Base-by-base conservation (phyloP, 2,113 vertebrate species). In the Bos javanicus region DNA sequence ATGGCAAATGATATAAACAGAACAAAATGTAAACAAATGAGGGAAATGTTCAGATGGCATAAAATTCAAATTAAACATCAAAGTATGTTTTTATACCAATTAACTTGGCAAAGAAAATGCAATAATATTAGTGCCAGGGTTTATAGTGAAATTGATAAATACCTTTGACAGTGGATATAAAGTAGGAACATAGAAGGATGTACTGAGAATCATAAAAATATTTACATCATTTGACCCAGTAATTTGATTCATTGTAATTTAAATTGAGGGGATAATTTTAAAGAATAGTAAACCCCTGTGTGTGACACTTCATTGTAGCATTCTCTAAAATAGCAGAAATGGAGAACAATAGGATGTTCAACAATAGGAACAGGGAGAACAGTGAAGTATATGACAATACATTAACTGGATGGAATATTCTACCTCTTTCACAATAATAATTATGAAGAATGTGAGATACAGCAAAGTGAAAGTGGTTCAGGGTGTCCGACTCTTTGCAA, bases 231-330 rank as follows among this genome's bases (percentile, higher is more conserved):
- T 94, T 90, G n/a, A 87, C 39, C 16, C 21, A 91, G 36, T 56
- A 90, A 93, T 94, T 83, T 89, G 59, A 95, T 54, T 94, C 59
- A 54, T 13, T 91, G 46, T 92, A 89, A 81, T 74, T 94, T 82
- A 96, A 43, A 84, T 36, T 64, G 21, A 85, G 36, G 50, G 62
- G 43, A 54, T 60, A 93, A 76, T 88, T 93, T 17, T 30, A 48
- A 80, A 80, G 36, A 25, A 96, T 12, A 28, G 28, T 7, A 88
- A 56, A 94, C 50, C 19, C n/a, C 12, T 54, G 15, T 71, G 26
- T 43, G 21, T 50, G 60, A 64, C 6, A 25, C 25, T 84, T 85
- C 60, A 43, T 4, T 91, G 46, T 19, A 81, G 26, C 25, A 87
- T 64, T 76, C 56, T 94, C 43, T 78, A 30, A 59, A 93, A 80